Evolutionary conservation across 2,888 invertebrate species (phyloP).

Genomic region (Ormyrus nitidulus): DNA sequence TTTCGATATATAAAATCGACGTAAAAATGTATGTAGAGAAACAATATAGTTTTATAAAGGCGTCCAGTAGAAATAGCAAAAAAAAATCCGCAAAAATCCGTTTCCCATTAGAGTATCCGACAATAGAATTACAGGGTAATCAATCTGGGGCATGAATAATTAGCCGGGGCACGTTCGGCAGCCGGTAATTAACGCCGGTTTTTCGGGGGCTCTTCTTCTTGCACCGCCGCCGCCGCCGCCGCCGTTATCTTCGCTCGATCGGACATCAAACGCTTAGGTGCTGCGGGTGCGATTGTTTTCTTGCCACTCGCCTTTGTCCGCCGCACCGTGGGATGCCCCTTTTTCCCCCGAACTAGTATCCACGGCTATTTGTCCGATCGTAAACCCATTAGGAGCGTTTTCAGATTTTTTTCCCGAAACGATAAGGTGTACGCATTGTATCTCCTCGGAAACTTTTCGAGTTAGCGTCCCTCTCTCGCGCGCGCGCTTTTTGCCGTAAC

Average conservation of each 20-base stretch:
- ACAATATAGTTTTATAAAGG: no score
- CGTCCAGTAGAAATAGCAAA: neutral
- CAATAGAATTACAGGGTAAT: conserved; percentile 64
- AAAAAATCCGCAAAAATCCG: neutral
- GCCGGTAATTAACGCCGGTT: conserved; percentile 34
- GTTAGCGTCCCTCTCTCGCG: no score
- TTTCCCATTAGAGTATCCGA: conserved; percentile 54
- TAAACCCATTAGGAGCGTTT: no score
- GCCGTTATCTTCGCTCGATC: conserved; percentile 5
- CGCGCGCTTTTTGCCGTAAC: neutral
- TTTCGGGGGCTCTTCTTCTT: neutral
- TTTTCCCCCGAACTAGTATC: neutral
- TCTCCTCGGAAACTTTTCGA: no score
- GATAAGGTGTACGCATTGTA: no score
- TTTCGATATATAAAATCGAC: no score
- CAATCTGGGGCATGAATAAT: conserved; percentile 58
- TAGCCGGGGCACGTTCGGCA: conserved; percentile 20
- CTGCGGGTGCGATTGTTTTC: neutral
- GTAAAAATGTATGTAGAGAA: no score
- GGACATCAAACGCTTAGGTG: conserved; percentile 6
- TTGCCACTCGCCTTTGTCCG: neutral
- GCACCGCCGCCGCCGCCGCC: neutral
- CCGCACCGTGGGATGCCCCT: neutral
- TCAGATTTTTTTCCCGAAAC: no score
- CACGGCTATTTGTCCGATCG: no score